Conservation (phyloP, 1,140 invertebrate genomes). For the Wasmannia auropunctata region DNA sequence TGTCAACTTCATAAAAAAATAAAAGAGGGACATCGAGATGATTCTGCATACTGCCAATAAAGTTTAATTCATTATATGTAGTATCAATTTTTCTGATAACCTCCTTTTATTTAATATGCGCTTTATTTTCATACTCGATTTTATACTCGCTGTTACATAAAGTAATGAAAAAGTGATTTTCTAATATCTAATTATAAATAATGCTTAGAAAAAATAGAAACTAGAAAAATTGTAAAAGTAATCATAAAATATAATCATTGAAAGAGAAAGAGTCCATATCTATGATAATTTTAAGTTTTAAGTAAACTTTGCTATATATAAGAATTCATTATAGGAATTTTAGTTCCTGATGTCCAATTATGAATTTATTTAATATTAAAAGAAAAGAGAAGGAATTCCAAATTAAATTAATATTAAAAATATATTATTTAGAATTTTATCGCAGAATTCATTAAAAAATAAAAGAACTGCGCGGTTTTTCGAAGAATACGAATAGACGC, state of each 20-base stretch:
- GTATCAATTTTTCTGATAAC: constrained; percentile 13
- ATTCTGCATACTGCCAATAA: not conserved
- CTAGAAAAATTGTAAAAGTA: not conserved
- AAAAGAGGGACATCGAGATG: not conserved
- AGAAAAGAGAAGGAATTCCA: not conserved
- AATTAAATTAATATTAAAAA: not conserved
- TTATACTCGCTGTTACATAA: not conserved
- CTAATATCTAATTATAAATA: not conserved
- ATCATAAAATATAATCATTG: not conserved
- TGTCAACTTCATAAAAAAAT: not conserved
- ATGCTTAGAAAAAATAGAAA: not conserved
- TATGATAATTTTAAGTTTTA: not conserved
- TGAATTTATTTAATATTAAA: not conserved
- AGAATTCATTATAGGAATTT: not conserved
- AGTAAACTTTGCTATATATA: not conserved
- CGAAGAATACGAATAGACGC: not conserved
- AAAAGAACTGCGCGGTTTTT: not conserved
- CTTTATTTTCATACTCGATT: not conserved
- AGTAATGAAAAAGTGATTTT: not conserved
- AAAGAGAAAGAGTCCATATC: not conserved
- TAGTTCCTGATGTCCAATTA: not conserved
- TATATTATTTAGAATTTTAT: not conserved
- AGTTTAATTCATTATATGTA: constrained; percentile 2
- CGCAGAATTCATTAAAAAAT: not conserved
- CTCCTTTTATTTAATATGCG: not conserved